Evolutionary conservation across 2,113 vertebrate species (phyloP).

Genomic region (Gavia stellata): DNA sequence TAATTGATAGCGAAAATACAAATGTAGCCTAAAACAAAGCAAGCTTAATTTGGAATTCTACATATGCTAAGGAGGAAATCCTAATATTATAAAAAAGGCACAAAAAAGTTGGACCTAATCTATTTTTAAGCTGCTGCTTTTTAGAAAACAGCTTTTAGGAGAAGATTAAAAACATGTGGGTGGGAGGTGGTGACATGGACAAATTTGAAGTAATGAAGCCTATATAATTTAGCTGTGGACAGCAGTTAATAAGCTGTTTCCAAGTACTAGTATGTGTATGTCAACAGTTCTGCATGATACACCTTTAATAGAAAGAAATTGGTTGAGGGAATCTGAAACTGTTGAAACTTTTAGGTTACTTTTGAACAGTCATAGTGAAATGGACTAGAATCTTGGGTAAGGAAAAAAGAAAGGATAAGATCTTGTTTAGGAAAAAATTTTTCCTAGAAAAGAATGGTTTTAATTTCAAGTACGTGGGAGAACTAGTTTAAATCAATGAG

Average conservation of each 20-base stretch:
- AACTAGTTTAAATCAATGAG: neutral
- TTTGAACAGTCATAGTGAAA: neutral
- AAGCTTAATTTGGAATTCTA: neutral
- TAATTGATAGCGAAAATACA: neutral
- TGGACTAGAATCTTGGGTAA: neutral
- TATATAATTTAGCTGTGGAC: conserved; percentile 57
- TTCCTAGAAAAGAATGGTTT: neutral
- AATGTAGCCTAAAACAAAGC: neutral
- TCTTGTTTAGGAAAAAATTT: neutral
- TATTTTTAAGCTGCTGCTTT: conserved; percentile 5
- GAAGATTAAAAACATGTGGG: conserved; percentile 55
- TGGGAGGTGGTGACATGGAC: conserved; percentile 43
- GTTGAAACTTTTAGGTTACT: neutral
- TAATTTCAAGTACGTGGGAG: neutral
- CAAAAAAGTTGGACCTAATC: neutral
- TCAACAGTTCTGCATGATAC: conserved; percentile 34
- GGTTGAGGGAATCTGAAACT: neutral
- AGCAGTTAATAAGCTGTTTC: conserved; percentile 47
- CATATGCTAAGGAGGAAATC: neutral
- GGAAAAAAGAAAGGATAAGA: neutral
- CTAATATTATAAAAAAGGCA: neutral
- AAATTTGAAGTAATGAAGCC: conserved; percentile 58
- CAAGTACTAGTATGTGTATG: neutral
- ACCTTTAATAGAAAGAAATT: conserved; percentile 5
- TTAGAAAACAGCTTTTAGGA: neutral